phyloP scores from a whole-genome alignment of 2,113 vertebrate species.

The Malurus elegans region DNA sequence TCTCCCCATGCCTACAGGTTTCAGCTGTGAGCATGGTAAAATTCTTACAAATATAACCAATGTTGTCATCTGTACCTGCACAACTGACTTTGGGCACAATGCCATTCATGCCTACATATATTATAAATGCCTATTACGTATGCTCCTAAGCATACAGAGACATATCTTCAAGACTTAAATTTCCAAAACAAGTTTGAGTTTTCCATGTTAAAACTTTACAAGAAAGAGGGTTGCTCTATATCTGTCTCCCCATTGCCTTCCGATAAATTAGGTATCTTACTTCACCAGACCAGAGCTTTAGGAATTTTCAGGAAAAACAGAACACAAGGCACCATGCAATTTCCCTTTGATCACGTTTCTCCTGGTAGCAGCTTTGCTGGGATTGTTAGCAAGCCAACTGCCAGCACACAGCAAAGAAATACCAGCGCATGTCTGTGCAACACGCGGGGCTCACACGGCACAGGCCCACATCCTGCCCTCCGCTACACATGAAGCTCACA shows the following conservation, averaged over 20 bases:
- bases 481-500: not conserved
- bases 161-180: not conserved
- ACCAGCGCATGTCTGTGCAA: not conserved
- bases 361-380: not conserved
- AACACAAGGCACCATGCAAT: not conserved
- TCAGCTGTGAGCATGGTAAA: not conserved
- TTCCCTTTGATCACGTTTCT: not conserved
- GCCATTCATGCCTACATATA: not conserved
- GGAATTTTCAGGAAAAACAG: not conserved
- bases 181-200: not conserved
- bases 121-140: not conserved
- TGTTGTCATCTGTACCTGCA: not conserved
- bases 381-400: not conserved
- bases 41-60: not conserved
- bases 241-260: not conserved
- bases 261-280: not conserved
- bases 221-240: not conserved
- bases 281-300: not conserved
- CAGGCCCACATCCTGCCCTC: not conserved
- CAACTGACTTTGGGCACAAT: not conserved
- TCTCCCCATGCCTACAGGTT: not conserved
- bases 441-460: not conserved
- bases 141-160: not conserved
- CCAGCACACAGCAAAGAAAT: not conserved
- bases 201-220: not conserved